Base-by-base conservation (phyloP, 2,888 invertebrate genomes). In the Exephanes ischioxanthus region DNA sequence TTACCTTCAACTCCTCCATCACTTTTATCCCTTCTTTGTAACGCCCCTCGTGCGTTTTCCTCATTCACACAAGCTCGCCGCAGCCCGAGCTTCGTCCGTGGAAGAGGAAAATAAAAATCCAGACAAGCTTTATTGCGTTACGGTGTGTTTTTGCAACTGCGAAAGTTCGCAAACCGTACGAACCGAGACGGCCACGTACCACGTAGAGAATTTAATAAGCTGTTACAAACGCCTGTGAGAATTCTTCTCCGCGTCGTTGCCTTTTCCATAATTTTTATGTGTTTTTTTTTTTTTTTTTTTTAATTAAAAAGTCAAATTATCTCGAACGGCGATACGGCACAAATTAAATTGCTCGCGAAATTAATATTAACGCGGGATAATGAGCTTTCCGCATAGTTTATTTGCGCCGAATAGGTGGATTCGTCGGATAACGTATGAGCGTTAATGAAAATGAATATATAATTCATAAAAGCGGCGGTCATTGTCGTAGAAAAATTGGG, bases 251-350 rank as follows among this genome's bases (percentile, higher is more conserved):
- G 26, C 58, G 58, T 58, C 58, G 58, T 58, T 58, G 58, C 26
- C 26, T 14, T 22, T 58, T 58, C 26, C 58, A 22, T 58, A 26
- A 26, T 58, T 58, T 58, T 55, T 9, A 11, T 19, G 1, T 55
- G 2, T 55, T 58, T 11, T 22, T 58, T 22, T 58, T 58, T 22
- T 58, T 22, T 58, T 58, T 58, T 11, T 0, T 22, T 58, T 58
- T 26, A 26, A 58, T 58, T 58, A 58, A 58, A 58, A 58, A 58
- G 58, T 58, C 58, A 58, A 58, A 58, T 58, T 58, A 58, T 58
- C 22, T 26, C 26, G 26, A 58, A 58, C 11, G 4, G 9, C 58
- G 22, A 58, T 58, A 58, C 58, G 1, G 22, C 14, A 58, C 26
- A 26, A 26, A 58, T 58, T 22, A 58, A 58, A 58, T 58, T 58